Evolutionary conservation across 2,113 vertebrate species (phyloP).

Genomic region (Protomyctophum bolini): DNA sequence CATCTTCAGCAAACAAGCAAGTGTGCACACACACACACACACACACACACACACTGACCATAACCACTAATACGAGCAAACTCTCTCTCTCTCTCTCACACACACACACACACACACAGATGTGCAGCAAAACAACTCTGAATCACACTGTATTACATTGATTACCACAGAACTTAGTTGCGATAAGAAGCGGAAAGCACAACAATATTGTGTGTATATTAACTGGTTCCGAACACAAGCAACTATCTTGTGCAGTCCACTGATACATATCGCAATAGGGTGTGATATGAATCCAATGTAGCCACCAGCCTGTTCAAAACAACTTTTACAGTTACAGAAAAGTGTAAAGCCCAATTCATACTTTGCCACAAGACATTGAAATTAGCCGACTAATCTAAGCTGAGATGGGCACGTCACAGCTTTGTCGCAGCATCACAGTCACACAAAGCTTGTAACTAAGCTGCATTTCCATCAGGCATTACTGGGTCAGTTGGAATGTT

Average conservation of each 20-base stretch:
- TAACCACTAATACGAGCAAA: background rate
- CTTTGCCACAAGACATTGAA: too few species aligned
- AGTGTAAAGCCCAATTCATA: background rate
- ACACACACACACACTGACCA: constrained; percentile 3
- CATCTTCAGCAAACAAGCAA: constrained; percentile 40
- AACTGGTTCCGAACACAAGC: constrained; percentile 41
- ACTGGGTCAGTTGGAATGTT: too few species aligned
- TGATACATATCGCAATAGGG: too few species aligned
- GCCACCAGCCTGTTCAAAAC: constrained; percentile 26
- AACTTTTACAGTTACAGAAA: constrained; percentile 19
- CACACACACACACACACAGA: constrained; percentile 1
- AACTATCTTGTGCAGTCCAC: constrained; percentile 38
- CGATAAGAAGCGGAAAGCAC: constrained; percentile 51
- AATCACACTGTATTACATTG: constrained; percentile 59
- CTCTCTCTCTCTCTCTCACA: background rate
- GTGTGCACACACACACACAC: constrained; percentile 14
- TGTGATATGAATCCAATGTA: constrained; percentile 50
- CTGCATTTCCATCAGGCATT: too few species aligned
- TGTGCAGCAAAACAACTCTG: constrained; percentile 30
- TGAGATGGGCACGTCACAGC: too few species aligned
- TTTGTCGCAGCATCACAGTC: too few species aligned
- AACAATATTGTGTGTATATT: constrained; percentile 46
- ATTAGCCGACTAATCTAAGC: too few species aligned
- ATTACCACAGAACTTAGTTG: constrained; percentile 51
- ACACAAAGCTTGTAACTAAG: too few species aligned